phyloP scores from a whole-genome alignment of 2,797 vertebrate genomes.

The Spatula versicolor region DNA sequence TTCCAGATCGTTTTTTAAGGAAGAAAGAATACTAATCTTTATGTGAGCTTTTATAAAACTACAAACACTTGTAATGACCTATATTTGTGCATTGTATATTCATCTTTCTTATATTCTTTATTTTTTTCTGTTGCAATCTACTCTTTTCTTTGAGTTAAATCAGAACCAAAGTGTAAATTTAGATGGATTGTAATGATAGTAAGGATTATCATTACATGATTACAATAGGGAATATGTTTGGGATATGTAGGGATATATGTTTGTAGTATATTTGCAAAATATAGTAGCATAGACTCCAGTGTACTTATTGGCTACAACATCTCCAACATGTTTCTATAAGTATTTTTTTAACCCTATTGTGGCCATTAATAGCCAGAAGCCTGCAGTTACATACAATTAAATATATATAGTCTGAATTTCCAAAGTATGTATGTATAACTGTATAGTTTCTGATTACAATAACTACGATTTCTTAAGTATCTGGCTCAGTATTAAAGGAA shows the following conservation, averaged over 20 bases:
- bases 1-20: neutral
- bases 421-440: neutral
- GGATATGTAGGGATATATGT: too few species aligned
- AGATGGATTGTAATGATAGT: neutral
- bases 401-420: neutral
- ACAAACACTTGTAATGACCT: neutral
- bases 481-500: neutral
- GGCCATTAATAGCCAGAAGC: neutral
- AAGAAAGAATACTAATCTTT: neutral
- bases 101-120: neutral
- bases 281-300: neutral
- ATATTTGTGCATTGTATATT: neutral
- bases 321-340: neutral
- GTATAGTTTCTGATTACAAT: neutral
- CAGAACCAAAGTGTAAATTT: neutral
- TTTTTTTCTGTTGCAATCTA: neutral
- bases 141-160: neutral
- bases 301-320: accelerated
- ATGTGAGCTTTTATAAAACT: neutral
- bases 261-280: neutral
- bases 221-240: too few species aligned
- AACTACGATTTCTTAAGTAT: neutral
- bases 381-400: neutral
- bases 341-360: neutral
- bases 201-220: too few species aligned